Conservation (phyloP, 1,140 invertebrate genomes). For the Drosophila melanica region DNA sequence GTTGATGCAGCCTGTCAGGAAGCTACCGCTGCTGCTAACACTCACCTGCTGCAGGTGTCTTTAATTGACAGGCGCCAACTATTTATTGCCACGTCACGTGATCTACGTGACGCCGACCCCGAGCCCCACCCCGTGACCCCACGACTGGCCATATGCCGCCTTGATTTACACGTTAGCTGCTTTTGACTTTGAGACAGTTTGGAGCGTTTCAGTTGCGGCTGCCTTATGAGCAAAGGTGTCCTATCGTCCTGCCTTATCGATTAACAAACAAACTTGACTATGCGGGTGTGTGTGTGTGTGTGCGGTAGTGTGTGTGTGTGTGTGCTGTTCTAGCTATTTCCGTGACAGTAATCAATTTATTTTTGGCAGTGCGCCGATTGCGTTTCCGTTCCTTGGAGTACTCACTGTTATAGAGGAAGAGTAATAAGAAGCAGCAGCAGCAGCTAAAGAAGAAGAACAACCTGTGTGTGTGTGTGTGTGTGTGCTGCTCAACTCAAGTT, state of each 20-base stretch:
- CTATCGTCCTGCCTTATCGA: conserved; percentile 57
- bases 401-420: not conserved
- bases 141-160: conserved; percentile 21
- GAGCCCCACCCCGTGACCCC: not conserved
- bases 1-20: not conserved
- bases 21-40: conserved; percentile 12
- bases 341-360: conserved; percentile 84
- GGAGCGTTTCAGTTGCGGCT: conserved; percentile 19
- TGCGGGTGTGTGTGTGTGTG: conserved; percentile 26
- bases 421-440: too few species aligned
- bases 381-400: conserved; percentile 62
- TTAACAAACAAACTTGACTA: conserved; percentile 75
- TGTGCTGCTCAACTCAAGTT: conserved; percentile 45
- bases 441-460: conserved; percentile 40
- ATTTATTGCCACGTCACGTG: conserved; percentile 78
- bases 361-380: conserved; percentile 81
- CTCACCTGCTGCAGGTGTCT: conserved; percentile 59
- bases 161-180: conserved; percentile 58
- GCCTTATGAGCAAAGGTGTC: conserved; percentile 44
- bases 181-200: conserved; percentile 63
- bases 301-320: conserved; percentile 20
- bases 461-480: conserved; percentile 43
- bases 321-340: conserved; percentile 67
- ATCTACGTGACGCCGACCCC: conserved; percentile 54
- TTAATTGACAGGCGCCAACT: conserved; percentile 77